A percentile compares a stretch with the other conserved stretches of the same genome.
Evolutionary conservation across 2,888 invertebrate species (phyloP).

Genomic region (Piscicola geometra): DNA sequence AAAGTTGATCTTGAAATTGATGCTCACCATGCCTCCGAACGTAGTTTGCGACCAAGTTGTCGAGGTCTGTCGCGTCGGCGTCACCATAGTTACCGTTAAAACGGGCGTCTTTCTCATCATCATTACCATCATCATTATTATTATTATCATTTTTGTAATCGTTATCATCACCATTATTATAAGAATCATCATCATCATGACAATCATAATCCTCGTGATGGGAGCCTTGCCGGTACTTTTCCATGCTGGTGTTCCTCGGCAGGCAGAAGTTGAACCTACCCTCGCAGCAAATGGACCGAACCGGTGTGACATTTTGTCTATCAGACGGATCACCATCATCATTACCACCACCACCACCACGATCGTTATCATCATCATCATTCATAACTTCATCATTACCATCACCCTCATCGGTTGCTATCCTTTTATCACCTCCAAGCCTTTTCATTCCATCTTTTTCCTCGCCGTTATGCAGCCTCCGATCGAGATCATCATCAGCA

Average conservation of each 20-base stretch:
- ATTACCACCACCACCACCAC: neutral
- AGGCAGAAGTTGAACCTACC: conserved; percentile 40
- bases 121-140: neutral
- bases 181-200: neutral
- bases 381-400: neutral
- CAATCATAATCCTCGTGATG: neutral
- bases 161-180: neutral
- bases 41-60: too few relatives aligned
- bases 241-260: conserved; percentile 38
- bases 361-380: conserved; percentile 1
- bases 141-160: neutral
- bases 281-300: conserved; percentile 56
- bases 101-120: neutral
- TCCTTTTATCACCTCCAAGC: neutral
- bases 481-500: too few relatives aligned
- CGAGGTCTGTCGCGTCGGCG: neutral
- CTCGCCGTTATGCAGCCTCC: too few relatives aligned
- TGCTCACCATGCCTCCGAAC: too few relatives aligned
- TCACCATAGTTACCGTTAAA: neutral
- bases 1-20: too few relatives aligned
- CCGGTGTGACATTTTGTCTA: conserved; percentile 63
- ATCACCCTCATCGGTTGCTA: neutral
- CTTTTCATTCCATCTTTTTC: too few relatives aligned
- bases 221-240: neutral
- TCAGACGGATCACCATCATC: neutral